Percentiles rank a stretch among this genome's conserved stretches.
phyloP scores from a whole-genome alignment of 2,797 vertebrate species.

The Gallinago stenura region DNA sequence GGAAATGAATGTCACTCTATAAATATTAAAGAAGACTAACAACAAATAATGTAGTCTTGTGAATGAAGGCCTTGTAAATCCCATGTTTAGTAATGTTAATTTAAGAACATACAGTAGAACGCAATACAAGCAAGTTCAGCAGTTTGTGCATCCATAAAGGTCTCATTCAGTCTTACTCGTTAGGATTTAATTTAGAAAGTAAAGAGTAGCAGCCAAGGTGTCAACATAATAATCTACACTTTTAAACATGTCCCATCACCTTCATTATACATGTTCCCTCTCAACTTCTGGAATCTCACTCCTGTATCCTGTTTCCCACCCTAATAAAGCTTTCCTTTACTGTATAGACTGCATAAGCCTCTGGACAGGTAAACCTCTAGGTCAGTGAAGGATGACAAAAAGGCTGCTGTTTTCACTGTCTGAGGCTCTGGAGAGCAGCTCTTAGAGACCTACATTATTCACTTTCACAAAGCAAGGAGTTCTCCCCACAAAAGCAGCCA shows the following conservation, averaged over 20 bases:
- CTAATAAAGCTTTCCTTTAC: background rate
- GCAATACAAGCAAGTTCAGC: background rate
- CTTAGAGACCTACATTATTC: background rate
- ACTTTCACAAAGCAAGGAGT: background rate
- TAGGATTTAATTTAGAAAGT: background rate
- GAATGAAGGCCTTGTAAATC: background rate
- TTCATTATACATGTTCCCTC: background rate
- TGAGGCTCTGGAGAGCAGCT: background rate
- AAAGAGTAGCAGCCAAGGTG: background rate
- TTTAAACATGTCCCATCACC: background rate
- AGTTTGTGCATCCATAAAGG: background rate
- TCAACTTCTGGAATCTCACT: background rate
- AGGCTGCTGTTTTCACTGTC: background rate
- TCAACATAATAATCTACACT: background rate
- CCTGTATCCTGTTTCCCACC: background rate
- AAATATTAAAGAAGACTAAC: background rate
- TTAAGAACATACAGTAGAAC: background rate
- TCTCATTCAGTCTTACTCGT: background rate
- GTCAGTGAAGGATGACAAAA: background rate
- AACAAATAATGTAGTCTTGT: background rate
- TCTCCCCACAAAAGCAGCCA: background rate
- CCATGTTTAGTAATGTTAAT: background rate
- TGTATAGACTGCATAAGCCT: background rate
- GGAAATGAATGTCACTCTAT: background rate
- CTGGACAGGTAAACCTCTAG: background rate